These are phyloP conservation scores for Pelmatolapia mariae DNA, from an alignment of 2,113 vertebrate genomes.

Conservation along the genomic window DNA sequence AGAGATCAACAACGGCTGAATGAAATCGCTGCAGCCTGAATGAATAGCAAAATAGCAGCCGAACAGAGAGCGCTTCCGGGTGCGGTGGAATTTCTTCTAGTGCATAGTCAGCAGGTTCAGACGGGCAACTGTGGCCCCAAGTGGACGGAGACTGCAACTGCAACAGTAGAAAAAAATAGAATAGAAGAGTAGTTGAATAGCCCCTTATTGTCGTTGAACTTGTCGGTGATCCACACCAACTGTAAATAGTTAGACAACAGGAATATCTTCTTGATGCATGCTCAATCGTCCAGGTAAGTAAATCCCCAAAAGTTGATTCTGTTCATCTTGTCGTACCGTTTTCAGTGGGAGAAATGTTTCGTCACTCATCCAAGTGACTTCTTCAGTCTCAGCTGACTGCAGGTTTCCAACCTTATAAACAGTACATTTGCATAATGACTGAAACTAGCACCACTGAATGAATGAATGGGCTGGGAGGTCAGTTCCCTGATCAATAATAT, in stretches of 20 bases:
- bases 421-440: not conserved
- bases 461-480: not conserved
- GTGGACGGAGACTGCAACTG: not conserved
- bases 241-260: not conserved
- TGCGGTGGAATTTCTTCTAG: slow-evolving; percentile 14
- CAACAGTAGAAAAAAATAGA: not conserved
- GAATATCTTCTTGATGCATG: not conserved
- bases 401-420: not conserved
- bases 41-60: slow-evolving; percentile 1
- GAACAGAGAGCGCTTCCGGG: slow-evolving; percentile 49
- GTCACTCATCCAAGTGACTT: not conserved
- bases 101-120: slow-evolving; percentile 6
- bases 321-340: not conserved
- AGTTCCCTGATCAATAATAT: not conserved
- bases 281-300: not conserved
- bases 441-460: not conserved
- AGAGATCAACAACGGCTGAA: not conserved
- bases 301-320: not conserved
- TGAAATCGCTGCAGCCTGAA: slow-evolving; percentile 5
- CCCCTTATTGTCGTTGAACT: not conserved
- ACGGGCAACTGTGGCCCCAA: rapidly evolving
- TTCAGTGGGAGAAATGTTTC: not conserved
- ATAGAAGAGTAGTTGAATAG: not conserved
- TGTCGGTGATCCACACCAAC: not conserved
- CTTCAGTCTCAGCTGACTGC: not conserved